Base-by-base conservation (phyloP, 1,140 invertebrate species). In the Pentalonia nigronervosa region DNA sequence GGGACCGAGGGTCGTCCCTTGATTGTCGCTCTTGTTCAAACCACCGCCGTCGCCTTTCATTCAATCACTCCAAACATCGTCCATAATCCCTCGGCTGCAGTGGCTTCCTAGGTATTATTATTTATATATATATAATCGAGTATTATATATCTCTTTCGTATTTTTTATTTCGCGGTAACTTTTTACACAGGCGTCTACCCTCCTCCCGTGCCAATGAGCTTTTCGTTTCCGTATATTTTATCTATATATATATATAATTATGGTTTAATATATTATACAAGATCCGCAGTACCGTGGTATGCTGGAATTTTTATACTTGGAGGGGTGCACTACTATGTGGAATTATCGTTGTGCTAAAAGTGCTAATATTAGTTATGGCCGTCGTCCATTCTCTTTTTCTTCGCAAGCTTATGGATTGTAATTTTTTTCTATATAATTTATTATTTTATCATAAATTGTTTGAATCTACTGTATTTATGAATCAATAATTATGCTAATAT, bases 11-110 rank as follows among this genome's bases (percentile, higher is more conserved):
- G 91, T 84, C 91, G 91, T 84, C 91, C 34, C 81, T 93, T 93
- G 91, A 93, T 93, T 93, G 91, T 93, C 91, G 91, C 91, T 84
- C 91, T 93, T 93, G 91, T 93, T 93, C 91, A 67, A 84, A 93
- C 81, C 91, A 30, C 76, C 81, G 36, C 56, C 56, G 36, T 56
- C 88, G 53, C 88, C 53, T 93, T 93, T 86, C 81, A 93, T 93
- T 67, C 81, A 86, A 93, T 93, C 91, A 86, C 91, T 93, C 91
- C 91, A 93, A 93, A 93, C 91, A 84, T 86, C 91, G 47, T 81
- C 48, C 48, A 67, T 93, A 93, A 93, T 83, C 91, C 76, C 76
- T 25, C 36, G 89, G 23, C 53, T 56, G 56, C 90, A 17, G 45
- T 56, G 50, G 60, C 90, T 81, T 53, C 48, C 48, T 48, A 84